Base-by-base conservation (phyloP, 1,140 invertebrate species). In the Himalopsyche phryganea region DNA sequence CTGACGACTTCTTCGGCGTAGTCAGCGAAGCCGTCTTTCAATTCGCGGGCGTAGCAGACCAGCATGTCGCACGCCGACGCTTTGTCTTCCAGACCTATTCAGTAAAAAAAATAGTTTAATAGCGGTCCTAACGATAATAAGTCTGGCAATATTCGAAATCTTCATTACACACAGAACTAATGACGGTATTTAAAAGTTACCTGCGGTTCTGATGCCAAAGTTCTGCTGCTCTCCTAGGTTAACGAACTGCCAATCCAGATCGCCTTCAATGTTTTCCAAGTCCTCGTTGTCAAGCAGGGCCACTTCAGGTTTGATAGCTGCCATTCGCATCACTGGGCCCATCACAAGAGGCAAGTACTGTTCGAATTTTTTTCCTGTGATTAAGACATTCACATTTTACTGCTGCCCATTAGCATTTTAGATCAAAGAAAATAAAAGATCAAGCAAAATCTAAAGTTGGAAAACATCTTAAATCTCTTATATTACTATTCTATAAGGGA, bases 31-130 rank as follows among this genome's bases (percentile, higher is more conserved):
- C 89, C 92, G 68, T 97, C 94, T 74, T 98, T 98, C 15, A 99
- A 78, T 76, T 99, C 96, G 18, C 94, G 83, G 0, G 97, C 97
- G 72, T 98, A 99, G 73, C 96, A 98, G 6, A 98, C 95, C 6
- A 99, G 78, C 96, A 99, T 99, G 73, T 98, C 95, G 71, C 96
- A 99, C 0, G 98, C 98, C 1, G 94, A 97, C 0, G 96, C 94
- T 74, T 99, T 99, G 67, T 99, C 97, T 76, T 99, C 98, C 51
- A 99, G 80, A 61, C 94, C 91, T 88, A 66, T 35, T 35, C 33
- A 35, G 6, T 35, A n/a, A 35, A 35, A 35, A 35, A 35, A 35
- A 35, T 35, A 61, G 56, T 49, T 15, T 51, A 58, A 41, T 56
- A 35, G 33, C 33, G 33, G 6, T 35, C 52, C 19, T 35, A 11